Conservation (phyloP, 2,888 invertebrate species). For the Crepidodera aurea region DNA sequence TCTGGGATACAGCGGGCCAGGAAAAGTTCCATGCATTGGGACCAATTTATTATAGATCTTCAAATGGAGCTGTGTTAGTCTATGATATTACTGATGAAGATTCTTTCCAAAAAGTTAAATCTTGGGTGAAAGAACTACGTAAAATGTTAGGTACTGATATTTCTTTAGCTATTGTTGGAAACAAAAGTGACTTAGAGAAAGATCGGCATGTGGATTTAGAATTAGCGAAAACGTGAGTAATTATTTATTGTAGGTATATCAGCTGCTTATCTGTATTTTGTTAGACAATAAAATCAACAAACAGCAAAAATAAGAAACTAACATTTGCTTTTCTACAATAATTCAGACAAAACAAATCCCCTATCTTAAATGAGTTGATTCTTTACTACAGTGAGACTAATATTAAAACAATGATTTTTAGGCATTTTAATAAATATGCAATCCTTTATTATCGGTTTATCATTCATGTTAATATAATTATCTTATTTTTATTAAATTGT, state of each 20-base stretch:
- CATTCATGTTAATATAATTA: too few relatives aligned
- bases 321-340: too few relatives aligned
- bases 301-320: too few relatives aligned
- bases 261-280: background rate
- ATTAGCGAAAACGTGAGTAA: slow-evolving; percentile 85
- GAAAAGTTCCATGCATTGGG: slow-evolving; percentile 96
- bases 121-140: slow-evolving; percentile 96
- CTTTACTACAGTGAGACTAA: too few relatives aligned
- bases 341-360: too few relatives aligned
- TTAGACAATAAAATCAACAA: too few relatives aligned
- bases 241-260: background rate
- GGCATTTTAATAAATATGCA: too few relatives aligned
- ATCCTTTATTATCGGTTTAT: too few relatives aligned
- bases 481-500: too few relatives aligned
- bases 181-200: slow-evolving; percentile 95
- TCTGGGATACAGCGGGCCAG: slow-evolving; percentile 99
- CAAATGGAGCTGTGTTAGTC: slow-evolving; percentile 96
- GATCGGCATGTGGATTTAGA: slow-evolving; percentile 84
- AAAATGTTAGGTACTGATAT: slow-evolving; percentile 96
- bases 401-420: too few relatives aligned
- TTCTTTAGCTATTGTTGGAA: slow-evolving; percentile 92
- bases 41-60: slow-evolving; percentile 97
- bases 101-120: slow-evolving; percentile 96
- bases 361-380: too few relatives aligned
- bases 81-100: slow-evolving; percentile 94